These are phyloP conservation scores for Melanerpes formicivorus DNA, from an alignment of 2,113 vertebrate species.

Conservation along the genomic window DNA sequence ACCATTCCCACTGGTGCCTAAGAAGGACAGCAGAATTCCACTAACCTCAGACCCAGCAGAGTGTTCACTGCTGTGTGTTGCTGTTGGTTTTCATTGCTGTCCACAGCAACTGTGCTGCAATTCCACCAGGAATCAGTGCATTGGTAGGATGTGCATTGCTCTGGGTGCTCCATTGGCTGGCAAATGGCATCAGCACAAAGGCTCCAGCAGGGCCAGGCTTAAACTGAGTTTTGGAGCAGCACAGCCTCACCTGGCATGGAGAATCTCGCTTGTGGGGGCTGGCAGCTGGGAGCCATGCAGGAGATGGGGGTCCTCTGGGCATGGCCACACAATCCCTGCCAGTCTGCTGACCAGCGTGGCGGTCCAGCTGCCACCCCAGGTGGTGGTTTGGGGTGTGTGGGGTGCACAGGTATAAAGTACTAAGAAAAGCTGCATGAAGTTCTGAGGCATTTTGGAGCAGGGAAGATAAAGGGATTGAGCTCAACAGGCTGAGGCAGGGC, in stretches of 20 bases:
- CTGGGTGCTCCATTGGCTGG: not conserved
- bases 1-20: not conserved
- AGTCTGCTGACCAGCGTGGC: too few relatives aligned
- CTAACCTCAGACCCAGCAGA: not conserved
- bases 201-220: not conserved
- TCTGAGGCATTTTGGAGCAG: not conserved
- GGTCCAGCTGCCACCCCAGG: not conserved
- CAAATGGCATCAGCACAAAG: too few relatives aligned
- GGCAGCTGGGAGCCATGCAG: not conserved
- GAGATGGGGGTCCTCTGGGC: not conserved
- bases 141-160: not conserved
- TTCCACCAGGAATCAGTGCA: not conserved
- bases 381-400: not conserved
- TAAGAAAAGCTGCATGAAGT: not conserved
- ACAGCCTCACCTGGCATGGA: not conserved
- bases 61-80: not conserved
- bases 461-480: not conserved
- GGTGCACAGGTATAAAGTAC: not conserved
- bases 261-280: not conserved
- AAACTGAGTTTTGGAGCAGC: not conserved
- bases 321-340: accelerated
- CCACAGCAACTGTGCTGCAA: not conserved
- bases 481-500: not conserved
- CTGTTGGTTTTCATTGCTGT: not conserved
- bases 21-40: not conserved